Percentiles rank a stretch among this genome's conserved stretches.
Evolutionary conservation across 1,140 invertebrate genomes (phyloP).

Genomic region (Globodera rostochiensis): DNA sequence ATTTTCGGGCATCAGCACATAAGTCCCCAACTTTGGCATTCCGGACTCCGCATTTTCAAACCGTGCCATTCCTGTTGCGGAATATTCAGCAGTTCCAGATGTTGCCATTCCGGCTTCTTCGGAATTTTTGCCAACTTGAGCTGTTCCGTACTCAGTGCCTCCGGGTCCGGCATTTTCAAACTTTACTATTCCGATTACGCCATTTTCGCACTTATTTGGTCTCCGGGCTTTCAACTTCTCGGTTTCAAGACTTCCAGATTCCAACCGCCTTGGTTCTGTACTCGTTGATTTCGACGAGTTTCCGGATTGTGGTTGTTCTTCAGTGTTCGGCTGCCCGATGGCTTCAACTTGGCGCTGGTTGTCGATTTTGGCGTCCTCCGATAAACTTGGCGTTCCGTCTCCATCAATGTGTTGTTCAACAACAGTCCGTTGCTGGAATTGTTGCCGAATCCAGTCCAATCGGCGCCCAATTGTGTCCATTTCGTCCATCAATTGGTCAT

Average conservation of each 20-base stretch:
- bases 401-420: background rate
- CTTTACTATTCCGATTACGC: no score
- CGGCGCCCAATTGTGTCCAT: slow-evolving; percentile 23
- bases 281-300: background rate
- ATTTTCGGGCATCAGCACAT: background rate
- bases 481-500: slow-evolving; percentile 15
- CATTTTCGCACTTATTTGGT: background rate
- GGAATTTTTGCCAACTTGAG: no score
- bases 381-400: background rate
- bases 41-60: no score
- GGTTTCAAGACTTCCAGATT: background rate
- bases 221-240: no score
- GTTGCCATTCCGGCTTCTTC: no score
- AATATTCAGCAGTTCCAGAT: no score
- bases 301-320: background rate
- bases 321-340: background rate
- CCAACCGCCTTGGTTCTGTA: no score
- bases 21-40: no score
- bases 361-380: no score
- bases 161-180: background rate
- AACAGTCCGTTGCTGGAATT: background rate
- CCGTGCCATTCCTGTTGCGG: no score
- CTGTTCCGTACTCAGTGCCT: no score
- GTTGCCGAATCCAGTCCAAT: slow-evolving; percentile 22
- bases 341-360: background rate